Conservation (phyloP, 2,113 vertebrate genomes). For the Echinops telfairi region DNA sequence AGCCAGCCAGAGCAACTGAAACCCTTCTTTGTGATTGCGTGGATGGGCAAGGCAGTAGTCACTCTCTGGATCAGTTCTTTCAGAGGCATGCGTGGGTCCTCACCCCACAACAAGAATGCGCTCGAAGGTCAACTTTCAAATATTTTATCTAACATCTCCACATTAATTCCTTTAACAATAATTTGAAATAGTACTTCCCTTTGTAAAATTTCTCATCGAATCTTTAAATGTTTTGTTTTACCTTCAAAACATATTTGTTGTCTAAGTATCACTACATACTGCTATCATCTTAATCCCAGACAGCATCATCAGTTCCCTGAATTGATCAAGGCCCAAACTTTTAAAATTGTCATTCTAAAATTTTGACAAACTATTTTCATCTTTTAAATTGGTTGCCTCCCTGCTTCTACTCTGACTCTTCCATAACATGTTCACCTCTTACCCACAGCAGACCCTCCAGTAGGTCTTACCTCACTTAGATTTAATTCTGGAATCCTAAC, state of each 20-base stretch:
- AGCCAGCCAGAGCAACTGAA: no score
- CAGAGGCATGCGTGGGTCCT: no score
- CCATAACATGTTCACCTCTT: neutral
- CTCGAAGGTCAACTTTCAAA: no score
- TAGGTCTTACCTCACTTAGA: neutral
- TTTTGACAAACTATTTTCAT: constrained; percentile 25
- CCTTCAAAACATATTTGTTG: neutral
- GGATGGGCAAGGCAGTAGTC: no score
- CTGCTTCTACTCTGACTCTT: neutral
- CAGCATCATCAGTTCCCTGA: constrained; percentile 14
- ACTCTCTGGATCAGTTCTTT: no score
- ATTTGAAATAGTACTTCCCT: neutral
- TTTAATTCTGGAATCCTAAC: constrained; percentile 6
- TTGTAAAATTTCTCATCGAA: neutral
- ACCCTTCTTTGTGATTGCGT: no score
- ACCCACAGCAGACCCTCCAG: neutral
- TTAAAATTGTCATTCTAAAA: neutral
- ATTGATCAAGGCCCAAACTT: neutral
- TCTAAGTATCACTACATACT: neutral
- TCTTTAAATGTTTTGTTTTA: neutral
- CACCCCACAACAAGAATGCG: no score
- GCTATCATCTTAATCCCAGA: neutral
- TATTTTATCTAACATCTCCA: no score
- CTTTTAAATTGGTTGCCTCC: neutral
- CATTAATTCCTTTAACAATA: no score